Evolutionary conservation across 2,113 vertebrate species (phyloP), one percentile per base, ranked within the genome.

Genomic region (Boulengeromyrus knoepffleri): DNA sequence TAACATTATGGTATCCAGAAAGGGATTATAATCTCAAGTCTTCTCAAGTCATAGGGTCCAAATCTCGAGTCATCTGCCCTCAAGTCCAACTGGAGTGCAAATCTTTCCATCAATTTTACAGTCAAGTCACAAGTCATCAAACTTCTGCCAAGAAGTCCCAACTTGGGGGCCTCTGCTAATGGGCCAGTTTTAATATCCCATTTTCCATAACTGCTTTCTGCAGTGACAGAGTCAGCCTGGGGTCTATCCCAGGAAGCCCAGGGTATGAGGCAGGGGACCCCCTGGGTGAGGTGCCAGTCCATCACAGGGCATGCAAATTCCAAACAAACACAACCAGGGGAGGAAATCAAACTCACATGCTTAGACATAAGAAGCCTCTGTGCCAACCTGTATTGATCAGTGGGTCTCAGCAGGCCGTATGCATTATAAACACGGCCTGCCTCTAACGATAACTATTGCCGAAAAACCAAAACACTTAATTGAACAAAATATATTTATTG

Each of bases 401-500:
- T 74, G 66, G 66, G 66, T 74, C 66, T 74, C 27, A 74, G 56
- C n/a, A 10, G 58, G 24, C 24, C 8, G 31, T 70, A 31, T 31
- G 62, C 62, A 27, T 66, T 13, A 27, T 27, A 12, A 66, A 66
- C n/a, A 66, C n/a, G 1, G 70, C 70, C 5, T 19, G 15, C 70
- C 17, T 80, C 15, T 42, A 42, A 42, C 17, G 2, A 42, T 21
- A 36, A 31, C 66, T 42, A 46, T 36, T 47, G 1, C 45, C 3
- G 39, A 27, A 58, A 89, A 13, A 56, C 56, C 36, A 24, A 56
- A 87, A 31, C 84, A 87, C 24, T 86, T 42, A 27, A 89, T 89
- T 90, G 46, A 88, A 90, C 89, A 89, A 91, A 89, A 92, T 91
- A 91, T 58, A 46, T 85, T 92, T 92, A 91, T 92, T 92, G 58